phyloP scores from a whole-genome alignment of 2,888 invertebrate genomes.

The Chrysotoxum bicinctum region DNA sequence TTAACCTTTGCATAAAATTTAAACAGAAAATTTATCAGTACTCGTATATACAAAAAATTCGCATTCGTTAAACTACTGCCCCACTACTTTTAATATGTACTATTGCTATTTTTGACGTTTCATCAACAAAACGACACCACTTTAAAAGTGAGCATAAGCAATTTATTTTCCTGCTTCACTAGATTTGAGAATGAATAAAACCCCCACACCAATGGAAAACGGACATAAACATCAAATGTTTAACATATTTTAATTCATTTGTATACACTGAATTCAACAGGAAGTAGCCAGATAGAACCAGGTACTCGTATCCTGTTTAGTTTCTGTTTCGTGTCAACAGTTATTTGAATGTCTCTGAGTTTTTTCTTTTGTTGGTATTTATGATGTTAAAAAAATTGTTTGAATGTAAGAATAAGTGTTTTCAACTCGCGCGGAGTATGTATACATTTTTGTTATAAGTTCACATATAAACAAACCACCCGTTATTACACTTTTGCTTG shows the following conservation, averaged over 20 bases:
- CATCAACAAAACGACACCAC: not conserved
- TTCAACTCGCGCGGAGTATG: not conserved
- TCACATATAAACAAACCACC: slow-evolving; percentile 1
- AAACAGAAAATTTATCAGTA: too few species aligned
- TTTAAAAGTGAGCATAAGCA: not conserved
- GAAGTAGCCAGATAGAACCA: not conserved
- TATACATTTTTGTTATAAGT: not conserved
- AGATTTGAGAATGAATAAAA: not conserved
- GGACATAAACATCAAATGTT: not conserved
- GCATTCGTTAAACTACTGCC: too few species aligned
- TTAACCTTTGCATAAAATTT: too few species aligned
- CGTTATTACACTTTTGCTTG: not conserved
- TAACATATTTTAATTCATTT: not conserved
- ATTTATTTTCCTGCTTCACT: not conserved
- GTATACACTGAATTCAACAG: slow-evolving; percentile 16
- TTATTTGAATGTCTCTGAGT: not conserved
- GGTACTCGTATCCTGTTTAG: not conserved
- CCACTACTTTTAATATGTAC: too few species aligned
- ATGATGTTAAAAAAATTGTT: not conserved
- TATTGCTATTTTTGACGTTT: not conserved
- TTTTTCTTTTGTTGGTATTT: not conserved
- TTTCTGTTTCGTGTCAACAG: slow-evolving; percentile 6
- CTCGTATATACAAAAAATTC: too few species aligned
- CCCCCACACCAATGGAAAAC: not conserved
- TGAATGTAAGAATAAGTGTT: not conserved